phyloP scores from a whole-genome alignment of 2,888 invertebrate genomes.

The Colostygia pectinataria region DNA sequence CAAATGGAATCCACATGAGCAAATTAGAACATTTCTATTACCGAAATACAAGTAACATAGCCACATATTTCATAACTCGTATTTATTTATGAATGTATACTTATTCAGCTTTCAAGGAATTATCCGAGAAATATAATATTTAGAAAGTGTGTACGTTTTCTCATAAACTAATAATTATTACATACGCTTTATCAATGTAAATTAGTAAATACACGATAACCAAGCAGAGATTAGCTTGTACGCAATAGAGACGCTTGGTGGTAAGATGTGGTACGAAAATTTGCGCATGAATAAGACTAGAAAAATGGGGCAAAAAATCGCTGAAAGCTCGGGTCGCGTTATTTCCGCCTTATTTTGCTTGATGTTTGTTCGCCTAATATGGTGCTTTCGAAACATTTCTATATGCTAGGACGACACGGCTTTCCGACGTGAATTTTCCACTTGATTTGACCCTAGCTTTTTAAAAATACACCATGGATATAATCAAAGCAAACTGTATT shows the following conservation, averaged over 20 bases:
- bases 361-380: too few relatives aligned
- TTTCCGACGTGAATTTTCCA: too few relatives aligned
- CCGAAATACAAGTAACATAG: constrained; percentile 18
- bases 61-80: constrained; percentile 40
- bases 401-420: too few relatives aligned
- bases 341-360: too few relatives aligned
- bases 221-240: constrained; percentile 58
- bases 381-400: too few relatives aligned
- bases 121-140: constrained; percentile 14
- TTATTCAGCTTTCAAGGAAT: constrained; percentile 18
- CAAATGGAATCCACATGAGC: constrained; percentile 22
- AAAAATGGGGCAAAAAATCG: too few relatives aligned
- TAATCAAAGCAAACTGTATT: too few relatives aligned
- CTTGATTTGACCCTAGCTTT: too few relatives aligned
- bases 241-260: constrained; percentile 22
- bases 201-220: constrained; percentile 60
- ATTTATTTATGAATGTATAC: constrained; percentile 43
- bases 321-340: too few relatives aligned
- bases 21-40: constrained; percentile 23
- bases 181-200: constrained; percentile 69
- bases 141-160: constrained; percentile 40
- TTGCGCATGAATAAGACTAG: too few relatives aligned
- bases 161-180: constrained; percentile 42
- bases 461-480: too few relatives aligned
- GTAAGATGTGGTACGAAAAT: neutral